Conservation (phyloP, 35 echinoderm and acorn worm genomes). For the Lytechinus pictus region DNA sequence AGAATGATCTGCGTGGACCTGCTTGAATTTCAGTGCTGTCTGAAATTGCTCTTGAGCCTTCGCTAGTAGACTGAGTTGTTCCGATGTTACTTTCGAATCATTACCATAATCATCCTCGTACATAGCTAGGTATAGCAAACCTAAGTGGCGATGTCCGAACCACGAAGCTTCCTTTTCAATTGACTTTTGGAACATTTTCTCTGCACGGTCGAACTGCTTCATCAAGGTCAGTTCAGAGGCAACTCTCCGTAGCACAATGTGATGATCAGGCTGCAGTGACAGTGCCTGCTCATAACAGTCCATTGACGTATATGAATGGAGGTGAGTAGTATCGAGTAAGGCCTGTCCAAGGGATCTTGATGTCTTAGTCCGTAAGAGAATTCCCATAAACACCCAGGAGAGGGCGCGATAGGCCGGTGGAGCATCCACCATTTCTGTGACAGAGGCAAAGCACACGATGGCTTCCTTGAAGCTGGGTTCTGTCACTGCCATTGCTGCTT, state of each 20-base stretch:
- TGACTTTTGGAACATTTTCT: conserved; percentile 61
- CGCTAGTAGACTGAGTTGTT: conserved; percentile 33
- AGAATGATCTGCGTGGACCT: conserved; percentile 81
- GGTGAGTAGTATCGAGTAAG: conserved; percentile 32
- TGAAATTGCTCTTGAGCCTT: conserved; percentile 67
- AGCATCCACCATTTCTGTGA: conserved; percentile 61
- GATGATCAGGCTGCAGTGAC: conserved; percentile 53
- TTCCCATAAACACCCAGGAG: conserved; percentile 84
- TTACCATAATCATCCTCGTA: conserved; percentile 56
- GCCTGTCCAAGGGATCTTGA: conserved; percentile 57
- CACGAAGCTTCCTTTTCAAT: conserved; percentile 67
- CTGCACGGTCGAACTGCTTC: conserved; percentile 68
- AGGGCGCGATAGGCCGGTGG: conserved; percentile 49
- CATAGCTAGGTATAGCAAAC: conserved; percentile 66
- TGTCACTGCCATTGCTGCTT: conserved; percentile 25
- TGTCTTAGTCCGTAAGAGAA: conserved; percentile 61
- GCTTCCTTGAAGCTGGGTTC: conserved; percentile 69
- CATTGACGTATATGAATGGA: conserved; percentile 51
- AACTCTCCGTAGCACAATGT: conserved; percentile 61
- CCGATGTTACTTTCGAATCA: neutral
- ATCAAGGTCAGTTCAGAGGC: conserved; percentile 61
- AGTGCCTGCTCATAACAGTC: conserved; percentile 80
- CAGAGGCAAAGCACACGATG: conserved; percentile 57
- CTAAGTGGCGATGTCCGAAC: conserved; percentile 78
- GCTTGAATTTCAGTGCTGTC: conserved; percentile 65